Percentiles rank a stretch among this genome's conserved stretches.
phyloP scores from a whole-genome alignment of 2,113 vertebrate species.

The Cairina moschata region DNA sequence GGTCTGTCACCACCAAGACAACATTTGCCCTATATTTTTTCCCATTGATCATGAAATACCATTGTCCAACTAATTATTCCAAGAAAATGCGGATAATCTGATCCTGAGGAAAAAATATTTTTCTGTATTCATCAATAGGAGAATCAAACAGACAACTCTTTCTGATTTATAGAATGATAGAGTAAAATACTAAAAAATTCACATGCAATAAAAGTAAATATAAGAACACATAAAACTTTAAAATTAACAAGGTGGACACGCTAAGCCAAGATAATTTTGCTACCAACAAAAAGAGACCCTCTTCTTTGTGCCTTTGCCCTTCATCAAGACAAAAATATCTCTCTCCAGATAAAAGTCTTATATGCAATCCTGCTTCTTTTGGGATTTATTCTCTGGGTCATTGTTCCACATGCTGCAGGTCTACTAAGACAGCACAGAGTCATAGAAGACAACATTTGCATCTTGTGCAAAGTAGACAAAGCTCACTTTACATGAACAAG shows the following conservation, averaged over 20 bases:
- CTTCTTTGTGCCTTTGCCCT: neutral
- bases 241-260: neutral
- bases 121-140: neutral
- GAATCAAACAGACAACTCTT: neutral
- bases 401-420: neutral
- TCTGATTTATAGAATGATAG: neutral
- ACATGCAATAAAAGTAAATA: neutral
- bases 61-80: neutral
- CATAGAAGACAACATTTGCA: neutral
- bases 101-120: neutral
- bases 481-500: neutral
- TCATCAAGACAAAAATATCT: neutral
- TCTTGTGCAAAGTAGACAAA: neutral
- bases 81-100: neutral
- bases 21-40: neutral
- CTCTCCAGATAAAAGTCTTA: neutral
- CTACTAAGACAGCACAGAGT: neutral
- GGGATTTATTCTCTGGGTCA: neutral
- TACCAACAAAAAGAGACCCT: neutral
- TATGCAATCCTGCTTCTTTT: accelerated
- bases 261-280: neutral
- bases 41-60: neutral
- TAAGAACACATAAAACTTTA: neutral
- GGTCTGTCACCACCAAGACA: neutral
- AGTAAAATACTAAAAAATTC: neutral